Conservation (phyloP, 2,888 invertebrate genomes). For the Aromia moschata region DNA sequence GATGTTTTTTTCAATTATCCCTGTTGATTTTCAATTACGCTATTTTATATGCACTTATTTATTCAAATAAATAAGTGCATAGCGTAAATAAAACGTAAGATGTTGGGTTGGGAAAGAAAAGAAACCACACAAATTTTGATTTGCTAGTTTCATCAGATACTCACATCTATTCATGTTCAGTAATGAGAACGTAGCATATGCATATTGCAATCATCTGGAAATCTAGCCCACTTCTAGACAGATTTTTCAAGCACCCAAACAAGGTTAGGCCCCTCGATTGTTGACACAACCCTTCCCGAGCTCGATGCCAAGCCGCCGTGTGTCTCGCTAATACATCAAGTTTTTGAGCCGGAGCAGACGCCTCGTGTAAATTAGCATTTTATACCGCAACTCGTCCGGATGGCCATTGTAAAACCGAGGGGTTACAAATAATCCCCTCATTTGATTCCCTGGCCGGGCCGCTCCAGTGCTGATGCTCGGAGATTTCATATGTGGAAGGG, state of each 20-base stretch:
- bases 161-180: no score
- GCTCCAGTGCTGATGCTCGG: slow-evolving; percentile 16
- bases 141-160: no score
- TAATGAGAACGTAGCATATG: no score
- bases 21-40: no score
- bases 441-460: slow-evolving; percentile 49
- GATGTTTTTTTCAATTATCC: no score
- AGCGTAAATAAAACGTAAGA: no score
- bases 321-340: slow-evolving; percentile 39
- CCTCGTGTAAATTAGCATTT: slow-evolving; percentile 54
- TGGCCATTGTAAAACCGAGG: slow-evolving; percentile 50
- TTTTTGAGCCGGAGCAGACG: slow-evolving; percentile 49
- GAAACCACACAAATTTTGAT: no score
- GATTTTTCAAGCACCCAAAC: slow-evolving; percentile 23
- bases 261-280: slow-evolving; percentile 29
- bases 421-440: slow-evolving; percentile 55
- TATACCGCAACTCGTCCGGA: slow-evolving; percentile 52
- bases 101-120: no score
- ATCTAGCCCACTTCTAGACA: slow-evolving; percentile 1
- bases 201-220: neutral
- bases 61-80: no score
- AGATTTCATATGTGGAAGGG: neutral
- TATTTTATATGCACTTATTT: no score
- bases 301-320: slow-evolving; percentile 31
- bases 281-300: slow-evolving; percentile 40